Conservation (phyloP, 1,140 invertebrate species). For the Ceratitis capitata region DNA sequence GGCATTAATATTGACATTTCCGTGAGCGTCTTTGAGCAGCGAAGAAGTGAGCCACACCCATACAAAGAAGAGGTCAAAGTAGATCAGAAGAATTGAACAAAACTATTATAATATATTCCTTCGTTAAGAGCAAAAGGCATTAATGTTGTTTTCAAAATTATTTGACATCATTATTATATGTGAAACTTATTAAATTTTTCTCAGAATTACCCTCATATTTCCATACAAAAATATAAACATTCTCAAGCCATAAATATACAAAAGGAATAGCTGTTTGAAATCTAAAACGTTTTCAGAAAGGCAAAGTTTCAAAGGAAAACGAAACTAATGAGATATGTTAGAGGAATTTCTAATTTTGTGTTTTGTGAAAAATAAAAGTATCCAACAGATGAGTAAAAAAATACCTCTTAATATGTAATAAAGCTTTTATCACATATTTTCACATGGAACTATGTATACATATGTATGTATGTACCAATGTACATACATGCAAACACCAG, state of each 20-base stretch:
- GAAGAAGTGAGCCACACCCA: no score
- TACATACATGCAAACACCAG: not conserved
- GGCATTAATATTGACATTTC: no score
- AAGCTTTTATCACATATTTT: not conserved
- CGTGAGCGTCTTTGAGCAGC: no score
- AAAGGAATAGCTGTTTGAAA: not conserved
- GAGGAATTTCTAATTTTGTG: not conserved
- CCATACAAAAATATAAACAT: not conserved
- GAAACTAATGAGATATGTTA: not conserved
- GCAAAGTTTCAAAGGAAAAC: not conserved
- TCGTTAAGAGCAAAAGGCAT: no score
- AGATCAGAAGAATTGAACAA: no score
- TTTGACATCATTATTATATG: no score
- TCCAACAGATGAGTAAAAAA: not conserved
- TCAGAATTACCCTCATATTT: not conserved
- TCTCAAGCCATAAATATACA: not conserved
- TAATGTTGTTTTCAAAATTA: no score
- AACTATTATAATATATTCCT: no score
- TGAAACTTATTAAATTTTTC: not conserved
- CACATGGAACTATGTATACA: not conserved
- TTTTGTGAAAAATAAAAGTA: not conserved
- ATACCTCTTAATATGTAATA: not conserved
- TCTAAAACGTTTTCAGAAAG: not conserved
- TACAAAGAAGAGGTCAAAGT: no score
- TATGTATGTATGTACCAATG: not conserved